These are phyloP conservation scores for Merluccius polli DNA, from an alignment of 2,797 vertebrate genomes.

Conservation along the genomic window DNA sequence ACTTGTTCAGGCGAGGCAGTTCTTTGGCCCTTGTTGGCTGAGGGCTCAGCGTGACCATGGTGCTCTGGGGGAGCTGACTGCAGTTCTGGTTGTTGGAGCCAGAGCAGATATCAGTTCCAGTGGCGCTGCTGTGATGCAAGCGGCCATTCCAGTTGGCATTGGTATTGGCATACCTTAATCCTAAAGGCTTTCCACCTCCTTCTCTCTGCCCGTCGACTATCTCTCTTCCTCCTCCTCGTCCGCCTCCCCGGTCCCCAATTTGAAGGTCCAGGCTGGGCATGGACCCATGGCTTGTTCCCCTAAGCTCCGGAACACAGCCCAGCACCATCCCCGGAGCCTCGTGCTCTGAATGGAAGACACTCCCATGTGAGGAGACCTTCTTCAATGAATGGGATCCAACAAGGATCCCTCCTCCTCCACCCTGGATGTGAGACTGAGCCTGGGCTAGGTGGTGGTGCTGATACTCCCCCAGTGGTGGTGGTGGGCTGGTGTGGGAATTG, in stretches of 20 bases:
- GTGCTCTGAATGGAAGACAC: conserved; percentile 67
- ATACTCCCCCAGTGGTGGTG: conserved; percentile 51
- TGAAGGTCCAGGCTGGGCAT: conserved; percentile 78
- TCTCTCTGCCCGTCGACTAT: conserved; percentile 41
- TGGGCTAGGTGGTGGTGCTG: conserved; percentile 23
- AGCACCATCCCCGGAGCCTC: conserved; percentile 36
- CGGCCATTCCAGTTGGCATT: conserved; percentile 57
- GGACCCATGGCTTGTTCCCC: conserved; percentile 61
- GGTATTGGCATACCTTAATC: conserved; percentile 45
- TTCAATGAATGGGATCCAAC: conserved; percentile 55
- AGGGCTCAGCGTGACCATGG: conserved; percentile 33
- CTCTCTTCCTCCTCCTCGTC: conserved; percentile 28
- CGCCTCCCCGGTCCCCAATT: conserved; percentile 63
- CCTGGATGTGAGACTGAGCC: conserved; percentile 21
- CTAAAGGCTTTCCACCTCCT: conserved; percentile 49
- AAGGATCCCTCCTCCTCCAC: not conserved
- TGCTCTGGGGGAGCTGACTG: conserved; percentile 22
- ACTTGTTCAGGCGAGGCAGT: conserved; percentile 70
- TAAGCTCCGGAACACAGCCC: conserved; percentile 45
- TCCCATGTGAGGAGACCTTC: conserved; percentile 76
- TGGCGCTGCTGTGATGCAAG: conserved; percentile 38
- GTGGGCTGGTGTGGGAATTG: conserved; percentile 48
- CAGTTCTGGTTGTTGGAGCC: conserved; percentile 42
- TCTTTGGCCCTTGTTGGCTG: conserved; percentile 57
- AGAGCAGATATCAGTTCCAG: conserved; percentile 52